Conservation (phyloP, 1,140 invertebrate species). For the Heliothis subflexa region DNA sequence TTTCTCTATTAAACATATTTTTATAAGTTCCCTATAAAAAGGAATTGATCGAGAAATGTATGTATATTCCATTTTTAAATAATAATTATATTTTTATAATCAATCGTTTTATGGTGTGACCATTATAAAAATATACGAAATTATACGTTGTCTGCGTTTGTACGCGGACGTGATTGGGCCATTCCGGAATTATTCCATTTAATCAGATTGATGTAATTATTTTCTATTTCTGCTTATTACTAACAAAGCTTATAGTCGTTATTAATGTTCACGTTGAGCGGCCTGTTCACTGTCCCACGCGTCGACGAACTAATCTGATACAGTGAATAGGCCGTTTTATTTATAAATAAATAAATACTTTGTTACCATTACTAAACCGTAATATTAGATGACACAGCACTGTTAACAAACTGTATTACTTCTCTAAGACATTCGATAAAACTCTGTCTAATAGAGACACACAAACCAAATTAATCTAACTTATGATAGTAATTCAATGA, state of each 20-base stretch:
- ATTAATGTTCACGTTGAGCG: background rate
- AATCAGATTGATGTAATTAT: slow-evolving; percentile 18
- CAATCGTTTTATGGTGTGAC: slow-evolving; percentile 40
- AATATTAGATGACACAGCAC: slow-evolving; percentile 16
- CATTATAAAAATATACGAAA: slow-evolving; percentile 22
- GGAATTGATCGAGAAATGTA: slow-evolving; percentile 48
- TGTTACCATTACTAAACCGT: slow-evolving; percentile 40
- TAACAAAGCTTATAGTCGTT: slow-evolving; percentile 28
- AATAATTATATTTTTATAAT: slow-evolving; percentile 48
- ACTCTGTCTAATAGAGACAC: slow-evolving; percentile 17
- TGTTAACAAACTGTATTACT: slow-evolving; percentile 6
- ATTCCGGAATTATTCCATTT: slow-evolving; percentile 45
- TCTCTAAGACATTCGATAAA: slow-evolving; percentile 6
- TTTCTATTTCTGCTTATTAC: slow-evolving; percentile 19
- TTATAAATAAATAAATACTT: slow-evolving; percentile 35
- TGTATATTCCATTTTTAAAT: slow-evolving; percentile 47
- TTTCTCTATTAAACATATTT: slow-evolving; percentile 33
- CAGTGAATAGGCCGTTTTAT: background rate
- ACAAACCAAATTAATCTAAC: slow-evolving; percentile 38
- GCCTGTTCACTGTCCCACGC: background rate
- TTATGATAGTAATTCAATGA: slow-evolving; percentile 4
- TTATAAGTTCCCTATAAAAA: slow-evolving; percentile 46
- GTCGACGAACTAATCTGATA: background rate
- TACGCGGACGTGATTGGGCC: slow-evolving; percentile 18
- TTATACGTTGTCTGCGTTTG: slow-evolving; percentile 22